A percentile compares a stretch with the other conserved stretches of the same genome.
These are phyloP conservation scores for Mimachlamys varia DNA, from an alignment of 2,888 invertebrate genomes.

Conservation along the genomic window DNA sequence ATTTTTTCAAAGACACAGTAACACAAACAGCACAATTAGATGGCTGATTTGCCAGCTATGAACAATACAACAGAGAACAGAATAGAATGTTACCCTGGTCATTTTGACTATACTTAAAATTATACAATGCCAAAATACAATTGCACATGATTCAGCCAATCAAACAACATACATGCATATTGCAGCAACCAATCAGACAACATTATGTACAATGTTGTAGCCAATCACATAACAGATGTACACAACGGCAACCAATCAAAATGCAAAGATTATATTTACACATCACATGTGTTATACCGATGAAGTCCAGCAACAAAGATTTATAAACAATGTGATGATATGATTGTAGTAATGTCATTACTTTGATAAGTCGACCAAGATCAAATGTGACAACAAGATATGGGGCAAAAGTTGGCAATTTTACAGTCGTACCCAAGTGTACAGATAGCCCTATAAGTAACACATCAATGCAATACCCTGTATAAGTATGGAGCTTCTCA, in stretches of 20 bases:
- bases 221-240: conserved; percentile 25
- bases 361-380: not conserved
- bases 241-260: not conserved
- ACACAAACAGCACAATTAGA: not conserved
- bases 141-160: not conserved
- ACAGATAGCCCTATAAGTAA: too few relatives aligned
- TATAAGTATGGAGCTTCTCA: too few relatives aligned
- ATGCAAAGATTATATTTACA: not conserved
- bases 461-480: too few relatives aligned
- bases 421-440: too few relatives aligned
- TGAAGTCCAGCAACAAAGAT: not conserved
- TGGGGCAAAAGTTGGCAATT: too few relatives aligned
- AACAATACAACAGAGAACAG: not conserved
- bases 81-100: conserved; percentile 3
- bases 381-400: too few relatives aligned
- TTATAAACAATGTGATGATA: not conserved
- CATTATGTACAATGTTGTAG: not conserved
- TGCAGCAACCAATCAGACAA: conserved; percentile 25
- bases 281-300: too few relatives aligned
- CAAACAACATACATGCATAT: conserved; percentile 19
- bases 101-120: not conserved
- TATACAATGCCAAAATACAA: not conserved
- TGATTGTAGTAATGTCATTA: not conserved
- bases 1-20: not conserved
- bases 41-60: not conserved